Percentiles rank a stretch among this genome's conserved stretches.
Evolutionary conservation across 1,140 invertebrate genomes (phyloP).

Genomic region (Bursaphelenchus mucronatus): DNA sequence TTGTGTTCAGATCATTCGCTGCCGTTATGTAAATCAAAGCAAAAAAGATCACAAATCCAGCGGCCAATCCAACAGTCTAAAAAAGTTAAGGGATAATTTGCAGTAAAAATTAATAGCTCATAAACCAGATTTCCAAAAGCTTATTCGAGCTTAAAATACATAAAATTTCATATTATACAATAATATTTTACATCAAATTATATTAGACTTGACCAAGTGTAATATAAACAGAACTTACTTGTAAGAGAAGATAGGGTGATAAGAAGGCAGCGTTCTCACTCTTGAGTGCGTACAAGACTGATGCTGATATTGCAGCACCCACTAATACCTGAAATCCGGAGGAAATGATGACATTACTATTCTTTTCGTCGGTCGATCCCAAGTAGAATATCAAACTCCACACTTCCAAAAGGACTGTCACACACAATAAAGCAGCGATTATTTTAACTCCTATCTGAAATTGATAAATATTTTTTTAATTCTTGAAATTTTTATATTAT

Average conservation of each 20-base stretch:
- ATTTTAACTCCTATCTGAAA: not conserved
- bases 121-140: too few relatives aligned
- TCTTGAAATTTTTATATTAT: too few relatives aligned
- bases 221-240: not conserved
- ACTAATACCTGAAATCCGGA: slow-evolving; percentile 7
- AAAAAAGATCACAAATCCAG: slow-evolving; percentile 7
- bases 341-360: not conserved
- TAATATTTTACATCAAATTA: not conserved
- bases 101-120: too few relatives aligned
- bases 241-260: slow-evolving; percentile 11
- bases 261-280: slow-evolving; percentile 17
- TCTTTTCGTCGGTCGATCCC: not conserved
- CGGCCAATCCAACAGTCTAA: slow-evolving; percentile 12
- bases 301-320: not conserved
- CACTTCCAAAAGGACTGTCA: slow-evolving; percentile 6
- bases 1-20: slow-evolving; percentile 12
- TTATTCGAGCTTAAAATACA: not conserved
- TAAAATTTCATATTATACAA: not conserved
- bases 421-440: slow-evolving; percentile 8
- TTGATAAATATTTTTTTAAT: too few relatives aligned
- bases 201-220: too few relatives aligned
- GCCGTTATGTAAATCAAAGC: slow-evolving; percentile 6
- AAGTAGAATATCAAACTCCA: slow-evolving; percentile 1
- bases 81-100: too few relatives aligned
- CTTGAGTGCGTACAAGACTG: slow-evolving; percentile 4